Percentiles rank a stretch among this genome's conserved stretches.
Evolutionary conservation across 2,888 invertebrate genomes (phyloP).

Genomic region (Lasioglossum morio): DNA sequence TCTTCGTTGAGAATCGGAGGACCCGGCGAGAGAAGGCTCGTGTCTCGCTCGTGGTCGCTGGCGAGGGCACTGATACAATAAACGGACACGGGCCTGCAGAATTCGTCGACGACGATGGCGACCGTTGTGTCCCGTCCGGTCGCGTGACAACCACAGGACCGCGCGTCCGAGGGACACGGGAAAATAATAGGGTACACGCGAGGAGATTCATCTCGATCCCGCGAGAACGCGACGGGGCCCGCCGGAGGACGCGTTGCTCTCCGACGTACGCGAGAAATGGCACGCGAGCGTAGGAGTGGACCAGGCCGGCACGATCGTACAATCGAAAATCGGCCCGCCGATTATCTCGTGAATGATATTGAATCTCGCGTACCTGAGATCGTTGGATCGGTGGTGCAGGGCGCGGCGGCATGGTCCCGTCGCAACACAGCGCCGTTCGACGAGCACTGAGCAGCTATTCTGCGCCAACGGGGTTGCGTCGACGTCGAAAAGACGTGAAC

Average conservation of each 20-base stretch:
- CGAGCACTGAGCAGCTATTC: constrained; percentile 82
- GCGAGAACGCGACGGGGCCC: not conserved
- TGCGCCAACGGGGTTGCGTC: constrained; percentile 82
- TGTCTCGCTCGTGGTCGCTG: not conserved
- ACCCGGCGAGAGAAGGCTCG: not conserved
- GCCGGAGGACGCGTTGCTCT: not conserved
- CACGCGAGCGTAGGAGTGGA: not conserved
- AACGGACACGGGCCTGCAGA: not conserved
- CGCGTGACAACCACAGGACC: not conserved
- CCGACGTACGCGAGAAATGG: not conserved
- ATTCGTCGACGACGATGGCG: not conserved
- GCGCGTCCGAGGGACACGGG: not conserved
- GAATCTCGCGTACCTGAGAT: constrained; percentile 80
- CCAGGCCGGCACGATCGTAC: not conserved
- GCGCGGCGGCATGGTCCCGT: constrained; percentile 84
- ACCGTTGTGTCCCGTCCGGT: not conserved
- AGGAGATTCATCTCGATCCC: not conserved
- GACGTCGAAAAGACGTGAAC: constrained; percentile 81
- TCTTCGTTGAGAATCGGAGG: not conserved
- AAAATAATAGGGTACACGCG: not conserved
- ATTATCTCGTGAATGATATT: constrained; percentile 39
- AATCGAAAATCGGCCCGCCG: not conserved
- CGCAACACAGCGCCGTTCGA: constrained; percentile 83
- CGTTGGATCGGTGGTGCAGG: constrained; percentile 80
- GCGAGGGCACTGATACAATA: not conserved